Conservation (phyloP, 2,888 invertebrate species). For the Eupithecia subumbrata region DNA sequence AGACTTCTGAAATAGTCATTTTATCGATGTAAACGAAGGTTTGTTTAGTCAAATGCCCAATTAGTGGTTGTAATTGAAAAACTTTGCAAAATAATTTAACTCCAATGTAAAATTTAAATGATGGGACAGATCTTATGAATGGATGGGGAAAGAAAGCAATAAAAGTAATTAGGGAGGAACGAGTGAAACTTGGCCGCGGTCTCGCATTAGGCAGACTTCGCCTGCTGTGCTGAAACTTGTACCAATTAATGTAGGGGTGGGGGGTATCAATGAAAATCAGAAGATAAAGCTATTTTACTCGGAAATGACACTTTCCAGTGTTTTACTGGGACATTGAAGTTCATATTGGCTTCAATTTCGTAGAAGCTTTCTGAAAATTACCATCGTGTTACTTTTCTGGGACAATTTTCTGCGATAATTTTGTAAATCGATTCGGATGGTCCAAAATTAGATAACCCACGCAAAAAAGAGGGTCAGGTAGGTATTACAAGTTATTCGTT, state of each 20-base stretch:
- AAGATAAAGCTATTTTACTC: conserved; percentile 33
- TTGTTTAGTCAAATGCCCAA: conserved; percentile 22
- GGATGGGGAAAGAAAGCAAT: conserved; percentile 66
- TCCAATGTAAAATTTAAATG: conserved; percentile 51
- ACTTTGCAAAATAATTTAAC: conserved; percentile 36
- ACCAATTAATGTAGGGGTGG: conserved; percentile 65
- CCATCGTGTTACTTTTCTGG: background rate
- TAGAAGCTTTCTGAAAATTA: conserved; percentile 1
- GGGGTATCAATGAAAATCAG: conserved; percentile 42
- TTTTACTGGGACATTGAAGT: conserved; percentile 11
- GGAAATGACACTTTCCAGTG: conserved; percentile 23
- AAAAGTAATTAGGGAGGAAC: conserved; percentile 70
- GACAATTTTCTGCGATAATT: background rate
- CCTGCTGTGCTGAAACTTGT: conserved; percentile 66
- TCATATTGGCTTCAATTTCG: conserved; percentile 1
- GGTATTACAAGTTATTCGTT: background rate
- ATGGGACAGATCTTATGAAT: conserved; percentile 60
- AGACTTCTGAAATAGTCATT: conserved; percentile 5
- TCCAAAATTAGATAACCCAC: background rate
- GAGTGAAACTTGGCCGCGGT: conserved; percentile 68
- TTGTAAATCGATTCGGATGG: background rate
- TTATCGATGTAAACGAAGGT: conserved; percentile 23
- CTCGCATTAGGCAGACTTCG: conserved; percentile 67
- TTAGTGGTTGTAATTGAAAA: conserved; percentile 34
- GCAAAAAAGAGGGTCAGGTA: background rate